Evolutionary conservation across 1,140 invertebrate genomes (phyloP), one percentile per base, ranked within the genome.

Genomic region (Drosophila varians): DNA sequence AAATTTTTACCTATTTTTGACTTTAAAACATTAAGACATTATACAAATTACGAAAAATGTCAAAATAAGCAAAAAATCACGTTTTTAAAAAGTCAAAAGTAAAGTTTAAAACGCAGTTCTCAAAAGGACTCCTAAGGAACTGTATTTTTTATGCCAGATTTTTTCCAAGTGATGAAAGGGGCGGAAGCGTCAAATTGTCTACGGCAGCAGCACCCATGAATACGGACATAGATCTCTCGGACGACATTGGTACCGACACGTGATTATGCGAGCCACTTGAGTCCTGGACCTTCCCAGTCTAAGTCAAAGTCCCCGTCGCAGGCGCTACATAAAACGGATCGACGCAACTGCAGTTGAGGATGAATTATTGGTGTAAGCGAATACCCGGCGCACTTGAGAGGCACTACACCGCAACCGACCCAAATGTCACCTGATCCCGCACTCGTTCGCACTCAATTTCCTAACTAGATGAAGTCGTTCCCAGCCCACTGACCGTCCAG

Each of bases 101-200:
- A n/a, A n/a, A n/a, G n/a, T n/a, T n/a, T n/a, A n/a, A n/a, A n/a
- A n/a, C n/a, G n/a, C n/a, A n/a, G n/a, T n/a, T n/a, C n/a, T 9
- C 11, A 2, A 2, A 31, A 9, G 28, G 26, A 8, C 9, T 28
- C 8, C 8, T 11, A 11, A 11, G 4, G 4, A 11, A 42, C 1
- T 19, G 8, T 9, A 42, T 7, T 16, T 1, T n/a, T n/a, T n/a
- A n/a, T n/a, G n/a, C n/a, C n/a, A n/a, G 0, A 12, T 8, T 9
- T 36, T 12, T 38, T 47, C 0, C 3, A 61, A 14, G 21, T 18
- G 23, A 31, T 4, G 8, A 2, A 42, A 62, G 21, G 56, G 65
- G 76, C 86, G 86, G 86, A 89, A 89, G 86, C 86, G 86, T 89
- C 86, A 65, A 75, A 89, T 89, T 89, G 86, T 89, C 86, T 89